Evolutionary conservation across 2,113 vertebrate genomes (phyloP).

Genomic region (Peromyscus californicus): DNA sequence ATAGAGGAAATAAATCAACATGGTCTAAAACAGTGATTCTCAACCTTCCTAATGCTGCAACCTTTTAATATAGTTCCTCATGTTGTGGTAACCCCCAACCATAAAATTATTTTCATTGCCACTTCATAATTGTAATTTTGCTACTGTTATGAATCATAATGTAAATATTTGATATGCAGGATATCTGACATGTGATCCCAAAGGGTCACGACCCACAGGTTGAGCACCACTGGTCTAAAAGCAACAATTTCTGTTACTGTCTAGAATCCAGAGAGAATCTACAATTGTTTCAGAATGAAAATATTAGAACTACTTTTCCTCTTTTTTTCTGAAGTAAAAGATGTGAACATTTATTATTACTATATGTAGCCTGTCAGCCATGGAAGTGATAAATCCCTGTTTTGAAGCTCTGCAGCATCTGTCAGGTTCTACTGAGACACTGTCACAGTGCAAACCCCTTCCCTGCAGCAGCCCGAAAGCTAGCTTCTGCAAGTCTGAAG

Average conservation of each 20-base stretch:
- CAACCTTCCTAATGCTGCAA: neutral
- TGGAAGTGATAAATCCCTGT: neutral
- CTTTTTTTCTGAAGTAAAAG: conserved; percentile 26
- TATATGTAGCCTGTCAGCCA: neutral
- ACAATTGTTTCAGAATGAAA: neutral
- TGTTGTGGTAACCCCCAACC: neutral
- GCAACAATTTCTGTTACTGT: neutral
- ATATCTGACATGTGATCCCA: neutral
- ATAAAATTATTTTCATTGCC: neutral
- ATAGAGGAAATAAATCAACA: neutral
- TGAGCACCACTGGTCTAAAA: neutral
- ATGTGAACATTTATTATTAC: conserved; percentile 2
- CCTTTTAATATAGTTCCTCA: too few relatives aligned
- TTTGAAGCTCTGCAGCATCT: neutral
- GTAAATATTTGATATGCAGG: neutral
- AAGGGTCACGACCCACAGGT: neutral
- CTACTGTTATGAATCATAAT: neutral
- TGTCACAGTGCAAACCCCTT: neutral
- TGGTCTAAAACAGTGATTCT: neutral
- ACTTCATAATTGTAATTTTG: neutral
- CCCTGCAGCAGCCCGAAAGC: neutral
- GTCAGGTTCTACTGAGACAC: neutral
- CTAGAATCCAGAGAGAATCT: neutral
- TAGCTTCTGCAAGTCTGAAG: neutral
- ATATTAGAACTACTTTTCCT: neutral